These are phyloP conservation scores for Tenthredo livida DNA, from an alignment of 2,888 invertebrate genomes.

Conservation along the genomic window DNA sequence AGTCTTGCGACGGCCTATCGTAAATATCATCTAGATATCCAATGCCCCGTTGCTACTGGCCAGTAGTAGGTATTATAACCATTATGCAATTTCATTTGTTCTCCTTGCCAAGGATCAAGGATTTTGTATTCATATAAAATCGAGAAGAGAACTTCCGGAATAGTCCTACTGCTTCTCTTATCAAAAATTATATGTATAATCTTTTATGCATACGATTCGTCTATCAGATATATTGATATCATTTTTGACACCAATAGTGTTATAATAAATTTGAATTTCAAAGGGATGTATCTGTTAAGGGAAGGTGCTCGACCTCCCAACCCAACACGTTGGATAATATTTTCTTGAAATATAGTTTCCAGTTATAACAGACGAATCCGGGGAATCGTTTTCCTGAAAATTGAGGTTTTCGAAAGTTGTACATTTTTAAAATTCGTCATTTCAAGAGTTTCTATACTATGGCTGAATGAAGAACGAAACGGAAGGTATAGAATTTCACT, in stretches of 20 bases:
- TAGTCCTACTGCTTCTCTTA: background rate
- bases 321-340: background rate
- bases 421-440: background rate
- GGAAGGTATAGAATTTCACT: background rate
- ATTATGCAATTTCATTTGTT: conserved; percentile 32
- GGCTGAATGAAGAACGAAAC: background rate
- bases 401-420: background rate
- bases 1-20: conserved; percentile 66
- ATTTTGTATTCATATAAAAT: background rate
- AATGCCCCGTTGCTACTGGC: conserved; percentile 21
- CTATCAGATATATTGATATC: background rate
- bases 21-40: conserved; percentile 60
- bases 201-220: background rate
- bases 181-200: background rate
- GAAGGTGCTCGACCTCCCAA: background rate
- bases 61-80: background rate
- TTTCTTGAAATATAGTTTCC: background rate
- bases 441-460: background rate
- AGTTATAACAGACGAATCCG: background rate
- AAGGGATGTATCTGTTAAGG: background rate
- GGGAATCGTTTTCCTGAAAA: background rate
- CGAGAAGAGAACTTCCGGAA: background rate
- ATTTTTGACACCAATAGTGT: background rate
- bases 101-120: background rate
- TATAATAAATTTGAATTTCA: background rate